Percentiles rank a stretch among this genome's conserved stretches.
Evolutionary conservation across 2,888 invertebrate genomes (phyloP).

Genomic region (Drosophila yooni): DNA sequence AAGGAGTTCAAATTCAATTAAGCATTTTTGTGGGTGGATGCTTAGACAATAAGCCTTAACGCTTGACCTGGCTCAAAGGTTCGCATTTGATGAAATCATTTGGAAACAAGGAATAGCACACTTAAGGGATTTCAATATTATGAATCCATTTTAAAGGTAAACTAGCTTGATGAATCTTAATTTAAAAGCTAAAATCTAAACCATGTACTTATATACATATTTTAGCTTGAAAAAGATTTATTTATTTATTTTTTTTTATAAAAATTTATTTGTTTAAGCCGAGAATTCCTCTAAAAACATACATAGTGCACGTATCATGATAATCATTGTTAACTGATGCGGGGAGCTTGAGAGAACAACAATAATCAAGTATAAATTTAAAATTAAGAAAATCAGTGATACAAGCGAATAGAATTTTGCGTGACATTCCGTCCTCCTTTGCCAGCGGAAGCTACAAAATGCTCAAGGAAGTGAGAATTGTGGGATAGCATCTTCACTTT

Average conservation of each 20-base stretch:
- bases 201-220: not conserved
- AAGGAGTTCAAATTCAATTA: conserved; percentile 60
- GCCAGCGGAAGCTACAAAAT: conserved; percentile 39
- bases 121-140: not conserved
- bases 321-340: conserved; percentile 24
- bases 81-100: conserved; percentile 19
- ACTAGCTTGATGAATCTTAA: not conserved
- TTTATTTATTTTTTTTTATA: conserved; percentile 21
- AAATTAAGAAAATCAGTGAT: conserved; percentile 22
- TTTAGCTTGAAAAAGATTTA: not conserved
- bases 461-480: conserved; percentile 36
- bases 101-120: conserved; percentile 14
- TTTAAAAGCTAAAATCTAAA: too few species aligned
- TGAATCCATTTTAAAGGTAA: not conserved
- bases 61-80: conserved; percentile 27
- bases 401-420: conserved; percentile 27
- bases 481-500: conserved; percentile 22
- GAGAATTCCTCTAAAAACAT: conserved; percentile 52
- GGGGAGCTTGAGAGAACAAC: conserved; percentile 38
- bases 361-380: conserved; percentile 45
- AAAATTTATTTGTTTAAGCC: conserved; percentile 65
- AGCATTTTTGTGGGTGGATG: conserved; percentile 55
- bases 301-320: conserved; percentile 27
- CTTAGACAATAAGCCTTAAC: conserved; percentile 17
- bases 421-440: conserved; percentile 16